Evolutionary conservation across 2,113 vertebrate genomes (phyloP), one percentile per base, ranked within the genome.

Genomic region (Takifugu flavidus): DNA sequence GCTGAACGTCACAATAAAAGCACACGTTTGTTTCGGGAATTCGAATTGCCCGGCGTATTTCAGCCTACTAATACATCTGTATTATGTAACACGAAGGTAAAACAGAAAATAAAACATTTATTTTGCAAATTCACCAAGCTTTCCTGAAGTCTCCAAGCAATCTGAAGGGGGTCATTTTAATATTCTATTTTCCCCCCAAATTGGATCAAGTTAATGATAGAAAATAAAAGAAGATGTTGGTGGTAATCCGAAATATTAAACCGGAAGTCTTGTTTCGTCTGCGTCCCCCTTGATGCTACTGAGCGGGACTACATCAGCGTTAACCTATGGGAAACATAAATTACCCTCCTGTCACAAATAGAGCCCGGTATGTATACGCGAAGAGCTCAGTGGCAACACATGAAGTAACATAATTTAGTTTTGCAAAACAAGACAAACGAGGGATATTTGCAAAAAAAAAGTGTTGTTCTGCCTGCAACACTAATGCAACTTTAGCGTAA

Each of bases 311-410:
- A 43, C 54, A 62, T n/a, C 53, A 42, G 65, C 8, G 72, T 66
- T 62, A 60, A 74, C 56, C 42, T 71, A 62, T 28, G 61, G 66
- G 51, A 66, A 66, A 63, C 67, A 77, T 78, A 62, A 67, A 82
- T 70, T 47, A 73, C 58, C 26, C 60, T 70, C 13, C 46, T 11
- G 59, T 51, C 45, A 25, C 66, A 65, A 75, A 67, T 71, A 65
- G 53, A 55, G 28, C 61, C 13, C 68, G 46, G 68, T 77, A 25
- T 65, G 29, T 7, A 11, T 29, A 5, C 2, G 61, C 20, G 4
- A 42, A 53, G 25, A 59, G 13, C 14, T 42, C 20, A 3, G 3
- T 60, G 70, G 67, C 72, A 70, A 15, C 49, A 59, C 56, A 13
- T 25, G 51, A 2, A 14, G 7, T 29, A 13, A 25, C 8, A n/a